Percentiles rank a stretch among this genome's conserved stretches.
Conservation (phyloP, 2,797 vertebrate species). For the Spinus pinus region DNA sequence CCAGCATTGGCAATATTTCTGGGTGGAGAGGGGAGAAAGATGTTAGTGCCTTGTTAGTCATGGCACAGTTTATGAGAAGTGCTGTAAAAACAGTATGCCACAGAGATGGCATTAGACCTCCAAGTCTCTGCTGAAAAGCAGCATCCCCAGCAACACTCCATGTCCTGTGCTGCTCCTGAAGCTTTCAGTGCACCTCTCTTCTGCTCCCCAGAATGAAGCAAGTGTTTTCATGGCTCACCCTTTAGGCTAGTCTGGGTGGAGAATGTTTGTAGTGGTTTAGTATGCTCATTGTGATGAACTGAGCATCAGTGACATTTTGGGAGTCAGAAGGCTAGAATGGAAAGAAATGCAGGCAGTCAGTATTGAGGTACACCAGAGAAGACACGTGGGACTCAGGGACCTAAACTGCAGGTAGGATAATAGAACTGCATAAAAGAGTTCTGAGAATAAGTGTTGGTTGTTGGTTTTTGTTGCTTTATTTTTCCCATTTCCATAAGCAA, state of each 20-base stretch:
- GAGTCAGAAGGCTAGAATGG: background rate
- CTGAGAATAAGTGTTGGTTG: background rate
- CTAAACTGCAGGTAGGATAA: background rate
- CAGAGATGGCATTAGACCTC: background rate
- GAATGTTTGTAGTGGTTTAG: background rate
- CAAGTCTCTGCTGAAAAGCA: background rate
- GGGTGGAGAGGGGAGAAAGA: background rate
- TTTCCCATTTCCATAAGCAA: background rate
- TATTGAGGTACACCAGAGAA: background rate
- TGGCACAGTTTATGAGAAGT: background rate
- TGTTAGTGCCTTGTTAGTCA: background rate
- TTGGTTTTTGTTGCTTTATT: background rate
- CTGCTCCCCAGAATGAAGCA: background rate
- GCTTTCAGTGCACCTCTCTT: background rate
- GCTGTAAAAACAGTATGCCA: background rate
- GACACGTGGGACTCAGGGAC: fast-evolving
- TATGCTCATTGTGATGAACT: background rate
- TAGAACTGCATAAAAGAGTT: background rate
- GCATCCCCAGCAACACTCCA: background rate
- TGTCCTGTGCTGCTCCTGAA: background rate
- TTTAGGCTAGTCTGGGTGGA: background rate
- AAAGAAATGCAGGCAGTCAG: background rate
- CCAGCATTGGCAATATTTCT: background rate
- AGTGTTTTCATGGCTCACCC: background rate
- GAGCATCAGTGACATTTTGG: background rate